Evolutionary conservation across 1,140 invertebrate genomes (phyloP), one percentile per base, ranked within the genome.

Genomic region (Sinonovacula constricta): DNA sequence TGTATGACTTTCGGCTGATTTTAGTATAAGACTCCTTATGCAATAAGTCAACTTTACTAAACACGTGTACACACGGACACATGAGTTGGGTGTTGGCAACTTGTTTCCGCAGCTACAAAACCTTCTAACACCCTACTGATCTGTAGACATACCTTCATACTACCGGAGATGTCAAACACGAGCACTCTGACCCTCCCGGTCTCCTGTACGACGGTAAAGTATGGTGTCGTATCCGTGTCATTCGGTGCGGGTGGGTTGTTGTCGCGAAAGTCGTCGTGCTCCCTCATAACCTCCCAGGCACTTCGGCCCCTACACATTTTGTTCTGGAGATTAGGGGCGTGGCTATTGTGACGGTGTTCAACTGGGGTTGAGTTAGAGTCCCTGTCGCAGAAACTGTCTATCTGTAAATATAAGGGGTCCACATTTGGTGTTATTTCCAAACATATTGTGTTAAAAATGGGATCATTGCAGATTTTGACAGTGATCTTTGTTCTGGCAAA

Each of bases 251-350:
- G 18, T 45, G 39, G 39, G 18, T 45, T 45, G 18, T 18, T 45
- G 7, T 31, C 15, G 28, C 15, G 10, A 56, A 71, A 71, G 22
- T 71, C 68, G 2, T 57, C 53, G 34, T 71, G 68, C 2, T 71
- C 54, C 26, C 68, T 57, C 68, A 71, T 71, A 10, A 71, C 56
- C 39, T 71, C 68, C 68, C 68, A 71, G 1, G 68, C 54, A 39
- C 68, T 71, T 7, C 54, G 51, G 2, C 53, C 53, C 3, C 45
- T 22, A 36, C 68, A 71, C 33, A 57, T 57, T 10, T 3, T n/a
- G 31, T 71, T 71, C 14, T 71, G 68, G 26, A 36, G 53, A 12
- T 33, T 71, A 4, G 54, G 31, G n/a, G 54, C 68, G 3, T 60
- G 15, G 0, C 36, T 57, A 33, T 71, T 60, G 26, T 71, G 68